Base-by-base conservation (phyloP, 2,888 invertebrate species). In the Apodemia duryi region DNA sequence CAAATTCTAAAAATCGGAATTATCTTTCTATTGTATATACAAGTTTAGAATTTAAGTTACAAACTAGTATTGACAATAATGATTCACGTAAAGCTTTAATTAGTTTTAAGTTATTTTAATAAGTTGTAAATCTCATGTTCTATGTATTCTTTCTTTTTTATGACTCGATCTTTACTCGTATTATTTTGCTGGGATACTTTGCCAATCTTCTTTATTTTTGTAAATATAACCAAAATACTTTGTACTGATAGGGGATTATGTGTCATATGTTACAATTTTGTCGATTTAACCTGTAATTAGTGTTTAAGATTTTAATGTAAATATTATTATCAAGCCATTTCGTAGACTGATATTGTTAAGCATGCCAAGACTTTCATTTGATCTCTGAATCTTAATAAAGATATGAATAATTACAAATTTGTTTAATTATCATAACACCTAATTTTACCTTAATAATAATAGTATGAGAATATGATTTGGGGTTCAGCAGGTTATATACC, bases 291-390 rank as follows among this genome's bases (percentile, higher is more conserved):
- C 65, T 62, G 63, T 52, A n/a, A n/a, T 63, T 65, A 38, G 54
- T 62, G n/a, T 61, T 60, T 10, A 65, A 52, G 57, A 11, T 62
- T n/a, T 46, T 46, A 46, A 63, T 57, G 57, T 57, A 57, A 32
- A 57, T 57, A 52, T 70, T 74, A 71, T 63, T 57, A 62, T 28
- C 69, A 72, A 69, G 71, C 70, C 71, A 73, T 70, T 72, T 74
- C 76, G 76, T 85, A 85, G 85, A 88, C 86, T 90, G 86, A 86
- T 84, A 79, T 75, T 72, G 70, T 82, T 88, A 89, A 86, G 86
- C 77, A 76, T 74, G 83, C 79, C 80, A 89, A 86, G 90, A 91
- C 91, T 91, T 91, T 91, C 91, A 79, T 85, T 89, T 91, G 91
- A 91, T 91, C 91, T 91, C 91, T 80, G 81, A 83, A 82, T 85